Conservation (phyloP, 2,888 invertebrate genomes). For the Hirtodrosophila duncani region DNA sequence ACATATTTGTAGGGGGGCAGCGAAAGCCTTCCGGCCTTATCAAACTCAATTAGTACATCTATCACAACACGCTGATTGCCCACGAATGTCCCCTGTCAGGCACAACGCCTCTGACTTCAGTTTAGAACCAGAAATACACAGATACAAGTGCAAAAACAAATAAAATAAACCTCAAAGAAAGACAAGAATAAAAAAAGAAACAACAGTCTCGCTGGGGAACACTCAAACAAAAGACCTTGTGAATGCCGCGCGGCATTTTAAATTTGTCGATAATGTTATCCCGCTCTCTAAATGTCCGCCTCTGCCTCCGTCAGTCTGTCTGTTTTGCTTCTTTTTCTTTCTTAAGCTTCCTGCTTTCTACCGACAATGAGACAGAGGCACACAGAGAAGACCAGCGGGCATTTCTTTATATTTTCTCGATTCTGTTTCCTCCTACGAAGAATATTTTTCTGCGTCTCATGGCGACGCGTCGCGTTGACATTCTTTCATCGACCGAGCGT, state of each 20-base stretch:
- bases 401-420: slow-evolving; percentile 20
- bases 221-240: slow-evolving; percentile 56
- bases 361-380: slow-evolving; percentile 18
- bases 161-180: slow-evolving; percentile 10
- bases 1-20: slow-evolving; percentile 11
- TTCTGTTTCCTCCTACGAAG: slow-evolving; percentile 14
- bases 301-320: background rate
- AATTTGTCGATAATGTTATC: slow-evolving; percentile 12
- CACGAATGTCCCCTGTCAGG: background rate
- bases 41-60: slow-evolving; percentile 56
- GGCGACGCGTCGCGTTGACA: slow-evolving; percentile 3
- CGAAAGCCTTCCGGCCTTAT: slow-evolving; percentile 24
- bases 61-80: slow-evolving; percentile 10
- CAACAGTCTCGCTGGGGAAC: background rate
- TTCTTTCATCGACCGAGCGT: slow-evolving; percentile 20
- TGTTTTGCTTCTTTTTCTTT: background rate
- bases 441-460: slow-evolving; percentile 39
- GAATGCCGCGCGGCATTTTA: slow-evolving; percentile 56
- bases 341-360: slow-evolving; percentile 16
- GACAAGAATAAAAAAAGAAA: slow-evolving; percentile 12
- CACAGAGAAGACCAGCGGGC: slow-evolving; percentile 19
- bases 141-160: slow-evolving; percentile 3
- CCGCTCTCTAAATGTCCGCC: slow-evolving; percentile 1
- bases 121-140: slow-evolving; percentile 47
- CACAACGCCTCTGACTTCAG: slow-evolving; percentile 29